These are phyloP conservation scores for Benthosema pterotum DNA, from an alignment of 2,797 vertebrate species.

Conservation along the genomic window DNA sequence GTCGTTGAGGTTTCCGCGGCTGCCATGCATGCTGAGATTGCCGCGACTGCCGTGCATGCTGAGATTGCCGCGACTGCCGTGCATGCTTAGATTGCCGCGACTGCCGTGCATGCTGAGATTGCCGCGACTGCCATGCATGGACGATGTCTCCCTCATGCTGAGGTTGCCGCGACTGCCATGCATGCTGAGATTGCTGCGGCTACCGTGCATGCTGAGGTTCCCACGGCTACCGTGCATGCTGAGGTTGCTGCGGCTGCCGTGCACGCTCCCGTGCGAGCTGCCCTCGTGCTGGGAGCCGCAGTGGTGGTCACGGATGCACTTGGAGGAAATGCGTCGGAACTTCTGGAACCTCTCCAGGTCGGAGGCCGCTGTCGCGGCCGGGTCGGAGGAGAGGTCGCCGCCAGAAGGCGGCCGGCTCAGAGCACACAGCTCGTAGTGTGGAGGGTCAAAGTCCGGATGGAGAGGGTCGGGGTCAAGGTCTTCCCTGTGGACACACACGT, in stretches of 20 bases:
- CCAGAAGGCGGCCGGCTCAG: constrained; percentile 80
- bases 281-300: constrained; percentile 92
- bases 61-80: constrained; percentile 68
- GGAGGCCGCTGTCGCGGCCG: constrained; percentile 84
- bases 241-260: constrained; percentile 79
- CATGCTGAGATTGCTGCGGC: constrained; percentile 63
- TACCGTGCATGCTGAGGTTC: constrained; percentile 75
- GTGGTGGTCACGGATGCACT: constrained; percentile 95
- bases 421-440: constrained; percentile 95
- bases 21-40: constrained; percentile 67
- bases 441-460: constrained; percentile 93
- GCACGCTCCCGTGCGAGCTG: constrained; percentile 84
- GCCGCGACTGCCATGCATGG: constrained; percentile 76
- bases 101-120: constrained; percentile 84
- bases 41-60: constrained; percentile 80
- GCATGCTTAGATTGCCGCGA: constrained; percentile 81
- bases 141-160: constrained; percentile 75
- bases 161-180: constrained; percentile 75
- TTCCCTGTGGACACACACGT: constrained; percentile 68
- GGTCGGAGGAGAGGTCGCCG: constrained; percentile 80
- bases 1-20: constrained; percentile 71
- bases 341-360: constrained; percentile 92
- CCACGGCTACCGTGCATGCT: constrained; percentile 83
- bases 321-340: constrained; percentile 90
- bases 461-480: constrained; percentile 93